Evolutionary conservation across 2,113 vertebrate genomes (phyloP), one percentile per base, ranked within the genome.

Genomic region (Heterocephalus glaber): DNA sequence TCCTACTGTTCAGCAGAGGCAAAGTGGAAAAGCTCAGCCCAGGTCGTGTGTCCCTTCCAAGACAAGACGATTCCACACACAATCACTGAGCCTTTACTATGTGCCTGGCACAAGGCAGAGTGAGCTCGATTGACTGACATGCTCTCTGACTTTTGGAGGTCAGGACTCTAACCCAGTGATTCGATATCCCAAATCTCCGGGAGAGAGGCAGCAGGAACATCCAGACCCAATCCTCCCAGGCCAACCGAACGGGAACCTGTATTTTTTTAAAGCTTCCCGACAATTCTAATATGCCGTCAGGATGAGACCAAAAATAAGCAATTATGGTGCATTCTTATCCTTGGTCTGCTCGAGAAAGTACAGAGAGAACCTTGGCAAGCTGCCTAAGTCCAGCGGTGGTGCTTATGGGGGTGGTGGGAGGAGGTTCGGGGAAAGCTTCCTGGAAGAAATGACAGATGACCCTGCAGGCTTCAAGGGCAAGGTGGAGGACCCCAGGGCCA

Each of bases 301-400:
- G 30, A 74, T 38, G 87, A 92, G 84, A 85, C 84, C 81, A 89
- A 54, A 93, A 93, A 86, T 22, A 90, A 94, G 86, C 92, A 56
- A 61, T 96, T 77, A 58, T 10, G 60, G 68, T 16, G 13, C 30
- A 26, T 91, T 44, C 65, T 86, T 63, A 61, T 68, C 72, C 83
- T 66, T 44, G 74, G 30, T 56, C 52, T 86, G 84, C 68, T 90
- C 26, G 26, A 84, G 38, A 82, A 74, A 94, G 61, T 47, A 81
- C 80, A 85, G 63, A 20, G n/a, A 92, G 83, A 74, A 81, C 33
- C 86, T 86, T 93, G 93, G 86, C 93, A 83, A 38, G 63, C 33
- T 28, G 76, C 89, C 86, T 12, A 60, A 35, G 30, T 54, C 44
- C 5, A 28, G 66, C 28, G 26, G 87, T 47, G 74, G n/a, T 38